Base-by-base conservation (phyloP, 2,113 vertebrate species). In the Perca schrenkii region DNA sequence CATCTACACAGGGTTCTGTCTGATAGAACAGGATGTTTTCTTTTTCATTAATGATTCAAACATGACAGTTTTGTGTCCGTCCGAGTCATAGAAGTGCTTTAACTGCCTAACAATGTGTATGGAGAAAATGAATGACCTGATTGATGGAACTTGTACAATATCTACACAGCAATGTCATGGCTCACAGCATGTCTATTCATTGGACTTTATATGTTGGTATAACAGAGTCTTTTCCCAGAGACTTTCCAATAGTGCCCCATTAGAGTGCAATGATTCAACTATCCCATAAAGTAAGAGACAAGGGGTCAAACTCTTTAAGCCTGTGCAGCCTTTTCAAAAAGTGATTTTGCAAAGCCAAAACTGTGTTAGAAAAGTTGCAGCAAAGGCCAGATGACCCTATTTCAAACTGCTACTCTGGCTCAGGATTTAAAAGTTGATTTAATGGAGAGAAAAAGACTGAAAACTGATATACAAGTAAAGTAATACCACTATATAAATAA, bases 381-480 rank as follows among this genome's bases (percentile, higher is more conserved):
- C 36, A 34, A 60, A 62, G 3, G 21, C 8, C 67, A 2, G 8
- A 71, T 74, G 53, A 56, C 56, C n/a, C 16, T 21, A 31, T 49
- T 72, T 53, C 12, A 54, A 25, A 67, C 40, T 68, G 12, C 61
- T 36, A 10, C 66, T 49, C 71, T 69, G 16, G 22, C 21, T 79
- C 25, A 19, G 74, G 57, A 74, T 77, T 81, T 74, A 61, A 84
- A 83, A 79, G 58, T 40, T 56, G 69, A 64, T 63, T 77, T 68
- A 69, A 64, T 40, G 46, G 40, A 53, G 22, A 60, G 66, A 71
- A 68, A 40, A 61, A 69, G n/a, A 19, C 36, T 36, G 25, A 81
- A 72, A 79, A 47, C 17, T 36, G 49, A 46, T 67, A 66, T 28
- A 21, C 5, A 66, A 43, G 40, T 43, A 10, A 40, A 40, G 40